phyloP scores from a whole-genome alignment of 1,140 invertebrate species.

The Aphaenogaster ashmeadi region DNA sequence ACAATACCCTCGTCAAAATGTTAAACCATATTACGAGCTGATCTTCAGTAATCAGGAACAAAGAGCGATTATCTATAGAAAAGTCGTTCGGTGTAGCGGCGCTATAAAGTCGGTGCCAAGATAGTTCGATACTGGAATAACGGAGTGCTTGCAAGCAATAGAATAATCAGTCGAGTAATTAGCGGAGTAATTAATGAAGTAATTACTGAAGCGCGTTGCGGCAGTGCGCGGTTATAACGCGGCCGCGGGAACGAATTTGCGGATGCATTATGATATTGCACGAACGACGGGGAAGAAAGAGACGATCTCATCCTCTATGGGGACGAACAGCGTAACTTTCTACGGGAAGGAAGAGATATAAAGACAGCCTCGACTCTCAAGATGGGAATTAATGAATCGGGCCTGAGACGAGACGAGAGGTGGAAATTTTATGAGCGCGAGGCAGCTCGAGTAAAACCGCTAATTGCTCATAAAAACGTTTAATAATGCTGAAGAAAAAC shows the following conservation, averaged over 20 bases:
- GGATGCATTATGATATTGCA: conserved; percentile 51
- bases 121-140: conserved; percentile 46
- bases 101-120: background rate
- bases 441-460: conserved; percentile 43
- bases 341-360: conserved; percentile 11
- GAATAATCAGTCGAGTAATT: conserved; percentile 56
- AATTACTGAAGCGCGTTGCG: conserved; percentile 45
- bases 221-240: conserved; percentile 19
- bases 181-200: conserved; percentile 58
- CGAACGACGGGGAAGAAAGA: conserved; percentile 12
- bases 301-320: background rate
- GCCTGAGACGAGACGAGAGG: background rate
- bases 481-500: conserved; percentile 56
- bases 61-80: conserved; percentile 50
- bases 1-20: conserved; percentile 14
- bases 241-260: conserved; percentile 20
- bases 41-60: background rate
- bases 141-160: conserved; percentile 18
- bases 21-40: conserved; percentile 9
- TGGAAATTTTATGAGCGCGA: conserved; percentile 40
- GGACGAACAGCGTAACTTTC: conserved; percentile 4
- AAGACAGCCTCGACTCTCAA: conserved; percentile 12
- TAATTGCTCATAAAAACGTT: conserved; percentile 64
- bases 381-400: conserved; percentile 63
- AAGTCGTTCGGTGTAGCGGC: conserved; percentile 4